A percentile compares a stretch with the other conserved stretches of the same genome.
These are phyloP conservation scores for Brachionichthys hirsutus DNA, from an alignment of 2,113 vertebrate species.

Conservation along the genomic window DNA sequence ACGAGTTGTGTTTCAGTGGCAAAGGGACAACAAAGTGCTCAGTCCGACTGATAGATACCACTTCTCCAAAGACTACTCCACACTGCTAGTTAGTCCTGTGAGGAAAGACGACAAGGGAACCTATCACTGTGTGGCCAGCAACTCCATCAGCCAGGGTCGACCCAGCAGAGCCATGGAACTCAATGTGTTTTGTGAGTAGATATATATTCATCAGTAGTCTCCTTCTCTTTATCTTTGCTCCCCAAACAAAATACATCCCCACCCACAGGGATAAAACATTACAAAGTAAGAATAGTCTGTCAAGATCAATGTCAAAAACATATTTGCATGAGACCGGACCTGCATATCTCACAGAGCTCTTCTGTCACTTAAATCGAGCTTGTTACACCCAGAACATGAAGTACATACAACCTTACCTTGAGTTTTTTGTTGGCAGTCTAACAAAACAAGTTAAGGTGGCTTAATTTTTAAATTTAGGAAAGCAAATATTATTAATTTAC, in stretches of 20 bases:
- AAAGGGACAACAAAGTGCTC: conserved; percentile 53
- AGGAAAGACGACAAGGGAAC: conserved; percentile 76
- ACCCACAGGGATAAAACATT: no score
- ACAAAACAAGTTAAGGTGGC: no score
- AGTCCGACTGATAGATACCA: conserved; percentile 51
- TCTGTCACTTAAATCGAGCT: not conserved
- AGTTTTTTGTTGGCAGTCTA: not conserved
- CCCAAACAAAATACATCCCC: no score
- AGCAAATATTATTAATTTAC: no score
- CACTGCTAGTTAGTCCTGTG: conserved; percentile 71
- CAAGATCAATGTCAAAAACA: no score
- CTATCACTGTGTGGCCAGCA: conserved; percentile 73
- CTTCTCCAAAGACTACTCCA: conserved; percentile 62
- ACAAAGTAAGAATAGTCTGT: no score
- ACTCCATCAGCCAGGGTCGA: conserved; percentile 61
- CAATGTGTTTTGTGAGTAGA: conserved; percentile 78
- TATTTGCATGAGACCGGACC: no score
- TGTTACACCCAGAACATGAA: not conserved
- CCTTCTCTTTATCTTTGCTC: not conserved
- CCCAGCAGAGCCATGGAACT: conserved; percentile 60
- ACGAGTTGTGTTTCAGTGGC: conserved; percentile 73
- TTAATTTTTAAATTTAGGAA: no score
- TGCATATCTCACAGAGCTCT: no score
- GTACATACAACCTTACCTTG: not conserved
- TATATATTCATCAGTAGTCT: not conserved